Evolutionary conservation across 2,113 vertebrate genomes (phyloP).

Genomic region (Cephalophus harveyi): DNA sequence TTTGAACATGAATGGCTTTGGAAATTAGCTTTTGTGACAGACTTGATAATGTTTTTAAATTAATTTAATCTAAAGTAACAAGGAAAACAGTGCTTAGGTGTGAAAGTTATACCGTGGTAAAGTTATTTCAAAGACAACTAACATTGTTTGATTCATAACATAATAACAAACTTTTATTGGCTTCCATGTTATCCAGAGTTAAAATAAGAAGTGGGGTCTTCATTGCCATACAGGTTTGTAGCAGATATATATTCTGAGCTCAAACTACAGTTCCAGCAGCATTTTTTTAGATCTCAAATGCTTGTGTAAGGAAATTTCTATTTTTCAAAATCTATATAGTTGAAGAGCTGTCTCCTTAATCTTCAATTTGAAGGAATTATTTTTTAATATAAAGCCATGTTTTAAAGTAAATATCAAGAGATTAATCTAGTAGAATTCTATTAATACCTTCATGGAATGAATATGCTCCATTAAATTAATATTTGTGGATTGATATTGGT

Average conservation of each 20-base stretch:
- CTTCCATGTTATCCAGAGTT: neutral
- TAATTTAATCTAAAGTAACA: conserved; percentile 6
- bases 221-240: neutral
- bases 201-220: neutral
- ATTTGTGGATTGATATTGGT: neutral
- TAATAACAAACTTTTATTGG: neutral
- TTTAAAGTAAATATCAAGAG: neutral
- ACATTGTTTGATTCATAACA: neutral
- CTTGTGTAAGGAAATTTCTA: neutral
- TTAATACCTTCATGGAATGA: neutral
- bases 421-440: neutral
- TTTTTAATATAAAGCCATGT: neutral
- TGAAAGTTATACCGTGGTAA: neutral
- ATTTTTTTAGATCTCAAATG: neutral
- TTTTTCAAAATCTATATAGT: neutral
- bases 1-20: neutral
- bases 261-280: neutral
- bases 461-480: neutral
- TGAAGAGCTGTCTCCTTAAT: neutral
- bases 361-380: neutral
- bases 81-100: neutral
- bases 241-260: neutral
- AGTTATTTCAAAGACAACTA: neutral
- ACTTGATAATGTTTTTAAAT: neutral
- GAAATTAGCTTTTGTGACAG: neutral